Evolutionary conservation across 2,797 vertebrate genomes (phyloP).

Genomic region (Sebastes nivosus): DNA sequence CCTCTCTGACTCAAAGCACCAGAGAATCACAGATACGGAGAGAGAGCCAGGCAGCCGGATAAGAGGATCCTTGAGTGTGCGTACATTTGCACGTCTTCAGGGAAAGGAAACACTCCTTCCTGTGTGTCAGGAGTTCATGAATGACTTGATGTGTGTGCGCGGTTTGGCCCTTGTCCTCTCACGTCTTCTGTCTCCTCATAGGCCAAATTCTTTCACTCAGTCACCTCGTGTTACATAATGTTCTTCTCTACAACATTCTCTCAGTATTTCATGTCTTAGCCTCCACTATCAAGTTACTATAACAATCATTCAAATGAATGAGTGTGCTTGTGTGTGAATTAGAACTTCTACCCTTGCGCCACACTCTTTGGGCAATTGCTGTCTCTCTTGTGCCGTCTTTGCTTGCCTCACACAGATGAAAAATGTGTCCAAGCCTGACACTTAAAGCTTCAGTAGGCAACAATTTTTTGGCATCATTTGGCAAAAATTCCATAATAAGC

Average conservation of each 20-base stretch:
- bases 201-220: slow-evolving; percentile 28
- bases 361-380: background rate
- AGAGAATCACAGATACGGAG: slow-evolving; percentile 54
- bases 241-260: slow-evolving; percentile 23
- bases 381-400: slow-evolving; percentile 1
- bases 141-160: slow-evolving; percentile 35
- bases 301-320: slow-evolving; percentile 42
- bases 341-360: slow-evolving; percentile 7
- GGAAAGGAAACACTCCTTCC: slow-evolving; percentile 64
- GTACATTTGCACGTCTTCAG: slow-evolving; percentile 38
- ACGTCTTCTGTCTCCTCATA: slow-evolving; percentile 38
- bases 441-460: background rate
- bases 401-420: slow-evolving; percentile 1
- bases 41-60: slow-evolving; percentile 50
- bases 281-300: slow-evolving; percentile 31
- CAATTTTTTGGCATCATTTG: too few relatives aligned
- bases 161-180: slow-evolving; percentile 34
- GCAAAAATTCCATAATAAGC: too few relatives aligned
- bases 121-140: slow-evolving; percentile 44
- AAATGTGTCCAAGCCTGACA: background rate
- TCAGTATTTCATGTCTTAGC: slow-evolving; percentile 39
- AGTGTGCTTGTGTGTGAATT: slow-evolving; percentile 8
- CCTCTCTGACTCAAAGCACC: slow-evolving; percentile 50
- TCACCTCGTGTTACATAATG: slow-evolving; percentile 53
- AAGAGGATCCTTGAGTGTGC: slow-evolving; percentile 60